Percentiles rank a stretch among this genome's conserved stretches.
Evolutionary conservation across 2,888 invertebrate genomes (phyloP).

Genomic region (Chrysomela aeneicollis): DNA sequence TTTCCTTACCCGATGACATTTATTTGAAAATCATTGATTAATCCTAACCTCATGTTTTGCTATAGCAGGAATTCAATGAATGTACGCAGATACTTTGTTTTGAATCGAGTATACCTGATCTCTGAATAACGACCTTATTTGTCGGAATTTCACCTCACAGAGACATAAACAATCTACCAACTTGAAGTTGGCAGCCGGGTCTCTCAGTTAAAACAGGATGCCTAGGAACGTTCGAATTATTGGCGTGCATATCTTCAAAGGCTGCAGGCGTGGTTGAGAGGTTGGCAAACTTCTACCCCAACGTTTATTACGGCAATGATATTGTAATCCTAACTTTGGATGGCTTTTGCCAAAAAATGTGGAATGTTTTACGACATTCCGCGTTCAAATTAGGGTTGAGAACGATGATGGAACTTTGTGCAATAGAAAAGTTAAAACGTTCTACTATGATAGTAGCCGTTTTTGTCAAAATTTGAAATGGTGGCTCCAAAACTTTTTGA

Average conservation of each 20-base stretch:
- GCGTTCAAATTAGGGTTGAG: neutral
- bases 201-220: neutral
- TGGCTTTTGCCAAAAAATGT: neutral
- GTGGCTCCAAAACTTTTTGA: too few species aligned
- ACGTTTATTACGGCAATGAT: slow-evolving; percentile 12
- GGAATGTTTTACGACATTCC: neutral
- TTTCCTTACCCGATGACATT: too few species aligned
- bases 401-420: neutral
- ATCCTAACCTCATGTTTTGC: too few species aligned
- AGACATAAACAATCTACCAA: slow-evolving; percentile 16
- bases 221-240: slow-evolving; percentile 17
- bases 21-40: too few species aligned
- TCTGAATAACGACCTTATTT: neutral
- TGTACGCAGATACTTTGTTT: too few species aligned
- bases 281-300: slow-evolving; percentile 11
- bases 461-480: too few species aligned
- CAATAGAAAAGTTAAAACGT: too few species aligned
- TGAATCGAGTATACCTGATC: too few species aligned
- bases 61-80: too few species aligned
- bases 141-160: neutral
- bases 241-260: slow-evolving; percentile 21
- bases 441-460: too few species aligned
- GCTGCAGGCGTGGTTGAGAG: slow-evolving; percentile 11
- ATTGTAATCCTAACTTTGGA: slow-evolving; percentile 39
- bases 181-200: slow-evolving; percentile 10